Conservation (phyloP, 2,797 vertebrate genomes). For the Strix occidentalis region DNA sequence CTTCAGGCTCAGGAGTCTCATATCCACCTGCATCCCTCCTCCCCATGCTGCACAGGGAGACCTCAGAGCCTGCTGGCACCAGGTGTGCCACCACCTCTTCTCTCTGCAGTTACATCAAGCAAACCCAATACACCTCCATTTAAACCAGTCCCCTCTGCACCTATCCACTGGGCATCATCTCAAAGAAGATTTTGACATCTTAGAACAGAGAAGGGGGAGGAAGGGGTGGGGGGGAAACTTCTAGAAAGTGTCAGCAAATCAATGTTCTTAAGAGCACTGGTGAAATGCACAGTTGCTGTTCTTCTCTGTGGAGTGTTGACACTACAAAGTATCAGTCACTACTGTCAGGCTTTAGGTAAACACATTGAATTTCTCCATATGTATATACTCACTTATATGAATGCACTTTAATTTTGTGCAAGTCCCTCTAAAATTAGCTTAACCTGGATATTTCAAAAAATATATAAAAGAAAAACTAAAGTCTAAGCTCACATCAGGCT, state of each 20-base stretch:
- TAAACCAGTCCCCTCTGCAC: neutral
- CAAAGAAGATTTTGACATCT: neutral
- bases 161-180: neutral
- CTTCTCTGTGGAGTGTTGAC: neutral
- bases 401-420: neutral
- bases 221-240: accelerated
- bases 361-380: neutral
- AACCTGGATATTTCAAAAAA: neutral
- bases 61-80: neutral
- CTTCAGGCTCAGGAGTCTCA: neutral
- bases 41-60: accelerated
- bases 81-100: neutral
- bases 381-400: neutral
- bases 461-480: neutral
- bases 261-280: neutral
- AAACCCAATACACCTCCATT: neutral
- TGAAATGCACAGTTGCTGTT: neutral
- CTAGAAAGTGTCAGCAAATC: neutral
- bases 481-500: neutral
- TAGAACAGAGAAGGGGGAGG: neutral
- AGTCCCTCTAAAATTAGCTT: neutral
- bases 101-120: neutral
- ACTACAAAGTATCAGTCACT: neutral
- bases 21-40: neutral
- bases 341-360: neutral